A percentile compares a stretch with the other conserved stretches of the same genome.
phyloP scores from a whole-genome alignment of 2,888 invertebrate genomes.

The Nemapogon koenigi region DNA sequence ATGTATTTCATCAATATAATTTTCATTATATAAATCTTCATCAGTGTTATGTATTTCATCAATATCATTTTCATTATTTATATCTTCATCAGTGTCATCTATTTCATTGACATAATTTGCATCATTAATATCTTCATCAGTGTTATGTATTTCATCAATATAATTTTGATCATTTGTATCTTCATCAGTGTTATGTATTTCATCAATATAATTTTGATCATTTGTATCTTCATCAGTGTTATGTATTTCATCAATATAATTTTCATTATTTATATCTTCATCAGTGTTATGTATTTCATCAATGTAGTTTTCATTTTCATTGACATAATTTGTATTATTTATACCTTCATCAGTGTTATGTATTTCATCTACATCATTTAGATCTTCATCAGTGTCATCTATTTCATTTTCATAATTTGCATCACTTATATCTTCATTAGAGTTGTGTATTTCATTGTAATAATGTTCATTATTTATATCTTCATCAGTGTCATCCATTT shows the following conservation, averaged over 20 bases:
- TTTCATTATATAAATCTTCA: neutral
- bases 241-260: neutral
- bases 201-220: neutral
- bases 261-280: neutral
- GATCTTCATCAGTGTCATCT: neutral
- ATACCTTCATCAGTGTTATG: neutral
- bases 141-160: neutral
- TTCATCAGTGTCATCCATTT: neutral
- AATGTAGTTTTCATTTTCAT: neutral
- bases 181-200: neutral
- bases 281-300: neutral
- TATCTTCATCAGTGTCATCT: neutral
- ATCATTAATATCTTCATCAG: neutral
- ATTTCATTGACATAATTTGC: neutral
- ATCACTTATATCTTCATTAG: neutral
- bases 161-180: neutral
- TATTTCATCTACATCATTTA: neutral
- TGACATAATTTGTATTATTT: neutral
- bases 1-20: neutral
- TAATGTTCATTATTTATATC: neutral
- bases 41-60: neutral
- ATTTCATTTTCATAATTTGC: neutral
- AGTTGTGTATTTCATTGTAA: neutral
- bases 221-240: neutral
- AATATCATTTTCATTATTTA: no score